Conservation (phyloP, 1,140 invertebrate genomes). For the Paramacrobiotus metropolitanus region DNA sequence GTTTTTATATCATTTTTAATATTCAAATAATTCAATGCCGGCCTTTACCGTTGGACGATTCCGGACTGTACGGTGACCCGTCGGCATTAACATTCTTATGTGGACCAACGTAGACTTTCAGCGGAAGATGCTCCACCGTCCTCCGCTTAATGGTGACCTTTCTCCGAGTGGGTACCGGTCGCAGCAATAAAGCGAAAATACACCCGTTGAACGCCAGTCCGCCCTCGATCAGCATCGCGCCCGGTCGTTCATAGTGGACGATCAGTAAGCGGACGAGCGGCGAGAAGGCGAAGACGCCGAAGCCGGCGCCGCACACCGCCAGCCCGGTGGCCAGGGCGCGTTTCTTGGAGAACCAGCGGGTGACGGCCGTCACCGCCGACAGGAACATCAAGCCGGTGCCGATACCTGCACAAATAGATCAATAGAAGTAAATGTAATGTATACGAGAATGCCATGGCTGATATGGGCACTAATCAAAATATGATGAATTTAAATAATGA, state of each 20-base stretch:
- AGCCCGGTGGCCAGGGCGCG: not conserved
- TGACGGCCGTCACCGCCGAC: not conserved
- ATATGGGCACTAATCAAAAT: too few relatives aligned
- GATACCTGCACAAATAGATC: not conserved
- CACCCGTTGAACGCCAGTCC: not conserved
- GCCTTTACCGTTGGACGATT: too few relatives aligned
- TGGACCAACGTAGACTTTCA: not conserved
- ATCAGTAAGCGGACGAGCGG: not conserved
- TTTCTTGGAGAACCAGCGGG: not conserved
- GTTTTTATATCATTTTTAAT: too few relatives aligned
- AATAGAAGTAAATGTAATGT: not conserved
- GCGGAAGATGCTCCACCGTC: not conserved
- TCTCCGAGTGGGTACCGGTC: not conserved
- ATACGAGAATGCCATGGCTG: not conserved
- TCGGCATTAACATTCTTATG: too few relatives aligned
- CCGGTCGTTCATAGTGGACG: not conserved
- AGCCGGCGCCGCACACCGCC: not conserved
- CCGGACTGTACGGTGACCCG: too few relatives aligned
- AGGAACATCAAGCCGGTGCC: not conserved
- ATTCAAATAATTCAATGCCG: too few relatives aligned
- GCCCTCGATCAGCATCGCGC: not conserved
- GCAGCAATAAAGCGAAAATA: not conserved
- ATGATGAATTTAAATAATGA: too few relatives aligned
- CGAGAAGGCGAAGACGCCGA: not conserved
- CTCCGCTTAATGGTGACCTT: not conserved